Evolutionary conservation across 2,888 invertebrate species (phyloP), one percentile per base, ranked within the genome.

Genomic region (Patella caerulea): DNA sequence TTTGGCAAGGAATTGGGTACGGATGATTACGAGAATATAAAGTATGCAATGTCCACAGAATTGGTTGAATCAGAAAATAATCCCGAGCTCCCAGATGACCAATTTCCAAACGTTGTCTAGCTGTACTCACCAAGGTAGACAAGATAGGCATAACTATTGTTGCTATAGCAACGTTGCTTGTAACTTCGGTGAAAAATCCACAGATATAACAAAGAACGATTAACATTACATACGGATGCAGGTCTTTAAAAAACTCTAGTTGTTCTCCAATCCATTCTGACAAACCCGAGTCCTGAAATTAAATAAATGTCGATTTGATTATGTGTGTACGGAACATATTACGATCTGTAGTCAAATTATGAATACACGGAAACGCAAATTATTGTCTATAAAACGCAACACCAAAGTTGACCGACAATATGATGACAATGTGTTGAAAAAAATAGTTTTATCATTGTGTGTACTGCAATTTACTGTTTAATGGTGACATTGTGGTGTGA

Each of bases 151-250:
- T 81, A 12, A 84, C 72, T 4, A 86, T 77, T 2, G 83, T 83
- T 52, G 86, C 85, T 2, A 84, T 85, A 12, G 87, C 86, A 9
- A 85, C 85, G 78, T 87, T 87, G 34, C 85, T 86, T 12, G 86
- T 85, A 17, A 86, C 86, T 74, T 87, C 86, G 0, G 87, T 87
- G 71, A 88, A 82, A 11, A 85, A 81, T 2, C 87, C 85, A 9
- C 87, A 86, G 15, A 90, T 85, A 65, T 85, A 81, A 72, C 86
- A 86, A 24, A 88, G 82, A 19, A 85, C 78, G 29, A 86, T 72
- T 54, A 82, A 78, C 65, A 85, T 83, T 14, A 85, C 70, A 82
- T 83, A 86, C 0, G 84, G 78, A 19, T 85, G 83, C 17, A 87
- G 77, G 59, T 80, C 78, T 65, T 81, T 78, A 74, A 87, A 82